phyloP scores from a whole-genome alignment of 2,888 invertebrate species.

The Metalampra italica region DNA sequence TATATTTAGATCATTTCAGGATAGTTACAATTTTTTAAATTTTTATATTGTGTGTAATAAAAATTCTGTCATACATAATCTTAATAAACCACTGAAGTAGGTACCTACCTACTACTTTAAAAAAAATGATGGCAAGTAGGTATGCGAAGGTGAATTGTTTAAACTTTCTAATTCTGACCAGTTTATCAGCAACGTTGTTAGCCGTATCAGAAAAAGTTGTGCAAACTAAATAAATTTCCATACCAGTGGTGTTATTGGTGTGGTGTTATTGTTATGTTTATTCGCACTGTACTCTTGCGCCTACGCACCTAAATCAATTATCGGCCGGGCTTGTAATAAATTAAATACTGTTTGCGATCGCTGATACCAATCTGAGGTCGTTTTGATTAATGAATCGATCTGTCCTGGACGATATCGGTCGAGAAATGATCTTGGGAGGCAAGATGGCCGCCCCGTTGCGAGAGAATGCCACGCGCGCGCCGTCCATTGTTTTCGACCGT shows the following conservation, averaged over 20 bases:
- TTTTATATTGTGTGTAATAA: no score
- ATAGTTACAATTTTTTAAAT: no score
- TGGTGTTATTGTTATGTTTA: constrained; percentile 60
- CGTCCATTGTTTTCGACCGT: constrained; percentile 21
- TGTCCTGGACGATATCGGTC: constrained; percentile 27
- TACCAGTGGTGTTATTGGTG: constrained; percentile 22
- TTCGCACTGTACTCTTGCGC: constrained; percentile 58
- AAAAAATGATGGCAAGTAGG: no score
- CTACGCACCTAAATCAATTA: constrained; percentile 72
- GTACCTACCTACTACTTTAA: no score
- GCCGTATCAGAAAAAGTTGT: constrained; percentile 10
- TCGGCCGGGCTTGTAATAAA: constrained; percentile 57
- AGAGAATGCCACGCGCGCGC: constrained; percentile 37
- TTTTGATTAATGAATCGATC: constrained; percentile 70
- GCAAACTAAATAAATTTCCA: constrained; percentile 27
- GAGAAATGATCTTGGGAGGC: constrained; percentile 45
- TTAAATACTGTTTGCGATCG: constrained; percentile 70
- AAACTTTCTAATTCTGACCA: background rate
- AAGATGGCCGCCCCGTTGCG: constrained; percentile 70
- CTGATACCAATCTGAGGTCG: constrained; percentile 61
- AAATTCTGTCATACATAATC: no score
- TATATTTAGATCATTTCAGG: no score
- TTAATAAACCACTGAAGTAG: no score
- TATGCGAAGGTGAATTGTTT: background rate
- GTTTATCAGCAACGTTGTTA: background rate